These are phyloP conservation scores for Oligia latruncula DNA, from an alignment of 2,888 invertebrate genomes.

Conservation along the genomic window DNA sequence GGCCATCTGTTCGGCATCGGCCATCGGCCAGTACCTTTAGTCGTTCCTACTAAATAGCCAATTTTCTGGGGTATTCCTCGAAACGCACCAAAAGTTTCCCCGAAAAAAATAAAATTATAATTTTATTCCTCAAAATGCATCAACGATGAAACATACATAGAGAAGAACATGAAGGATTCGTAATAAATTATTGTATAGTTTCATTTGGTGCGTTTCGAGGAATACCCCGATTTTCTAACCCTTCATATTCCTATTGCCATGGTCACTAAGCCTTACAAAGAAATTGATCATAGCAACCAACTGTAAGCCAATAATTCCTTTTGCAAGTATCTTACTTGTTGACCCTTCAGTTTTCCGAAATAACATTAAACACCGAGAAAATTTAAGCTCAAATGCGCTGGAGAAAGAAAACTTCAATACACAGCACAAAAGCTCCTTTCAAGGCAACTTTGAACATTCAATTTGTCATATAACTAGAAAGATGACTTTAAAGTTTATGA, in stretches of 20 bases:
- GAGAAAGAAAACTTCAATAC: slow-evolving; percentile 26
- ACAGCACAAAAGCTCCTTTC: slow-evolving; percentile 31
- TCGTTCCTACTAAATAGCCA: neutral
- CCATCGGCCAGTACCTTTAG: neutral
- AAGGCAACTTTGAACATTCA: slow-evolving; percentile 57
- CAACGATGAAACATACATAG: too few species aligned
- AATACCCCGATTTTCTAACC: neutral
- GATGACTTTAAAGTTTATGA: slow-evolving; percentile 53
- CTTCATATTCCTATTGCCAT: neutral
- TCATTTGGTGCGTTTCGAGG: too few species aligned
- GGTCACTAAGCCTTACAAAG: slow-evolving; percentile 4
- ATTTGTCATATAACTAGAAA: slow-evolving; percentile 59
- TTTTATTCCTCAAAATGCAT: too few species aligned
- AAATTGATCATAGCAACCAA: slow-evolving; percentile 11
- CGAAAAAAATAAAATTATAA: too few species aligned
- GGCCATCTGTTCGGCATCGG: neutral
- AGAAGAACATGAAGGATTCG: too few species aligned
- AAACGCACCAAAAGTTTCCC: too few species aligned
- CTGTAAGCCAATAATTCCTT: neutral
- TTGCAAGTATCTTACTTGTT: neutral
- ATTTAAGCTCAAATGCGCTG: neutral
- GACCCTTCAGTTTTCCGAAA: neutral
- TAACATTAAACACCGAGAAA: neutral
- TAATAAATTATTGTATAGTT: too few species aligned
- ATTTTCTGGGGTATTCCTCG: neutral